These are phyloP conservation scores for Cyprinodon tularosa DNA, from an alignment of 2,113 vertebrate genomes.

Conservation along the genomic window DNA sequence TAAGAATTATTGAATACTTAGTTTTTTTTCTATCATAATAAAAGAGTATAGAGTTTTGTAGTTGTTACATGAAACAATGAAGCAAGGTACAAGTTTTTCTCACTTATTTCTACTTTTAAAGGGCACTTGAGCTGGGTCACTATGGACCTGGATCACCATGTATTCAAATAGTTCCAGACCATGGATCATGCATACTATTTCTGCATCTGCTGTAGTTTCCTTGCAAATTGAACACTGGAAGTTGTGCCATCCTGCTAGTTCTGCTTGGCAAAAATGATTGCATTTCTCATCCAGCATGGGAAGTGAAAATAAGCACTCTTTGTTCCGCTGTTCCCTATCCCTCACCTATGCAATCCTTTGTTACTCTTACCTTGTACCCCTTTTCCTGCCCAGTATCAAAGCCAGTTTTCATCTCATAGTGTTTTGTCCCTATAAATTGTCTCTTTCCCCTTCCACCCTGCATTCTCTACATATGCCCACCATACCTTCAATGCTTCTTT, in stretches of 20 bases:
- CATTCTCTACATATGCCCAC: slow-evolving; percentile 29
- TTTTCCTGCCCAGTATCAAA: slow-evolving; percentile 29
- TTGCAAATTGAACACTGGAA: slow-evolving; percentile 17
- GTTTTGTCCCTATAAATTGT: slow-evolving; percentile 36
- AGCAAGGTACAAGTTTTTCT: too few species aligned
- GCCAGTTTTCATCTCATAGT: slow-evolving; percentile 37
- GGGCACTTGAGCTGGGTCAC: neutral
- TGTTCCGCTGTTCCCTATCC: slow-evolving; percentile 31
- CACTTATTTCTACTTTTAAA: neutral
- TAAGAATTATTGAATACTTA: too few species aligned
- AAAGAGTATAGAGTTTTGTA: too few species aligned
- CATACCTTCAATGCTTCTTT: slow-evolving; percentile 25
- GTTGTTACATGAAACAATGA: too few species aligned
- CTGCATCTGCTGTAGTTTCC: slow-evolving; percentile 7
- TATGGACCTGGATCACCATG: neutral
- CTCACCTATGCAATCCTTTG: slow-evolving; percentile 31
- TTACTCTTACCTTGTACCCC: slow-evolving; percentile 19
- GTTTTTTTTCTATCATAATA: too few species aligned
- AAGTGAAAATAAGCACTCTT: slow-evolving; percentile 53
- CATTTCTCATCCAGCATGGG: slow-evolving; percentile 38
- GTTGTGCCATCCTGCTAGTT: slow-evolving; percentile 10
- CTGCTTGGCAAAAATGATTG: slow-evolving; percentile 40
- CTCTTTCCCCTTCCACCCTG: slow-evolving; percentile 28
- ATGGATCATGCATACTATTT: neutral
- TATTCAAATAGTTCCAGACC: neutral